A percentile compares a stretch with the other conserved stretches of the same genome.
Conservation (phyloP, 2,888 invertebrate species). For the Drosophila neonasuta region DNA sequence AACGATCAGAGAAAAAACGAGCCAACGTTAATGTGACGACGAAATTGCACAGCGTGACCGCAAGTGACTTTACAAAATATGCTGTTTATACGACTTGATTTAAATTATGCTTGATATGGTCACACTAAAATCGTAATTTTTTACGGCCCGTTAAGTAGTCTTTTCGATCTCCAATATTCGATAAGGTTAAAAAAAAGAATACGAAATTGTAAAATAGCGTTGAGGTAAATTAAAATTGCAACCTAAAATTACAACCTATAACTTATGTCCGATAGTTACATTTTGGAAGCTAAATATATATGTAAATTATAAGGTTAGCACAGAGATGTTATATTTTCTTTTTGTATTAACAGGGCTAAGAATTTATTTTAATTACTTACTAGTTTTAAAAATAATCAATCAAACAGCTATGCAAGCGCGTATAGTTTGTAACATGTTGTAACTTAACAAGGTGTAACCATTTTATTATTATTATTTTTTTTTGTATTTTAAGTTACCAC, state of each 20-base stretch:
- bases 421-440: background rate
- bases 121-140: background rate
- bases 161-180: conserved; percentile 22
- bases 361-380: too few relatives aligned
- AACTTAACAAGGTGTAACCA: background rate
- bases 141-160: background rate
- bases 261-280: background rate
- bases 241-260: too few relatives aligned
- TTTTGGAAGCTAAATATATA: background rate
- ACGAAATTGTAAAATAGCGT: too few relatives aligned
- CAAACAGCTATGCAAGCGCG: background rate
- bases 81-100: background rate
- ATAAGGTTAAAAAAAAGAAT: conserved; percentile 6
- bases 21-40: conserved; percentile 29
- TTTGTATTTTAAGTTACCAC: too few relatives aligned
- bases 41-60: conserved; percentile 7
- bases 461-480: background rate
- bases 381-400: background rate
- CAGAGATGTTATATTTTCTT: background rate
- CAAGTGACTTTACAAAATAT: background rate
- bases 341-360: too few relatives aligned
- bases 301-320: background rate
- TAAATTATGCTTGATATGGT: background rate
- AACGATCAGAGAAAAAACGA: conserved; percentile 13
- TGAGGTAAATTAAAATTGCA: too few relatives aligned